Evolutionary conservation across 2,888 invertebrate species (phyloP), one percentile per base, ranked within the genome.

Genomic region (Endomychus coccineus): DNA sequence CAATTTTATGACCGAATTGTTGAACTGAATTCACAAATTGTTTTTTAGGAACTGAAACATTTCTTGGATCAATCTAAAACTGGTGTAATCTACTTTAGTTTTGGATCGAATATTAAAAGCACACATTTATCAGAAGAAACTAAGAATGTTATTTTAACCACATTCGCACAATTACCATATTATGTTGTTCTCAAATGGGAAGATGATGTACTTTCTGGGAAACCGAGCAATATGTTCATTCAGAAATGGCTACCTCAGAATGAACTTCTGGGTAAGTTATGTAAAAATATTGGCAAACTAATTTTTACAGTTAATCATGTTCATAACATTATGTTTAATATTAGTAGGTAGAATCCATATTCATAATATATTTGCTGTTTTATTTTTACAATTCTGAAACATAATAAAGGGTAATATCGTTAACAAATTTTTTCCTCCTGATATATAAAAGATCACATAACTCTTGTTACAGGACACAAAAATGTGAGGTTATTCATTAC

Each of bases 141-240:
- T 6, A 45, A 58, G 24, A 45, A 58, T 27, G 51, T 52, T 11
- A 50, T 70, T 2, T 47, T 65, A 9, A 47, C 56, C 15, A 59
- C 61, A 2, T 64, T 70, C 22, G 41, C 61, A 2, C 58, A 62
- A 37, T 37, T 69, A 22, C 64, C 66, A 2, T 65, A 66, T 34
- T 61, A 55, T 41, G 53, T 70, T 15, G 43, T 70, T 4, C 68
- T 67, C 67, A 69, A 69, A 50, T 69, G 61, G 56, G 68, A 69
- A 44, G 50, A 54, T 0, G 58, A 59, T 17, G 39, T 53, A 17
- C 39, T 66, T 16, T 56, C 59, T 7, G 55, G 56, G 19, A 52
- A 61, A 48, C 61, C 66, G 4, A 42, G 54, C 19, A 66, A 66
- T 49, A 58, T 71, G 1, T 55, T 62, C 38, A 55, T 64, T 9